Base-by-base conservation (phyloP, 1,140 invertebrate species). In the Orius insidiosus region DNA sequence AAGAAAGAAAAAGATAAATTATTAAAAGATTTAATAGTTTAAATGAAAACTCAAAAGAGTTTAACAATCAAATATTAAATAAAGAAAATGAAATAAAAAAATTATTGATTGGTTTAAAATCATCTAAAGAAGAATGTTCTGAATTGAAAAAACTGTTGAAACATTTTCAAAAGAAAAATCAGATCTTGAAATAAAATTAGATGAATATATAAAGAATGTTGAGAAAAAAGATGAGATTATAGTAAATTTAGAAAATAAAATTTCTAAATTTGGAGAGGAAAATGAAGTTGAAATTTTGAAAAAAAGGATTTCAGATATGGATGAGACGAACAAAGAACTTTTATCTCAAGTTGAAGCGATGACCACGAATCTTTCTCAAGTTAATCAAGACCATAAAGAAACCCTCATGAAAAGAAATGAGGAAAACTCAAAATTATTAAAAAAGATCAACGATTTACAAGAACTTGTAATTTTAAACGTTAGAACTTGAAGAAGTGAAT, bases 401-500 rank as follows among this genome's bases (percentile, higher is more conserved):
- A 24, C 24, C 3, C 19, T 37, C n/a, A 24, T 5, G 3, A 43
- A 43, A n/a, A 43, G 31, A 32, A 43, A 37, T 19, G 11, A 37
- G 11, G 41, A 37, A 15, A 45, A 16, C 5, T 9, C 10, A 24
- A 30, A 7, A 31, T 33, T 49, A 5, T 11, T 16, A 7, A 34
- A 45, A 2, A 34, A 49, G 37, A 9, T 49, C 6, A 34, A 49
- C 16, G 15, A 45, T 14, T 44, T 19, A 15, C 18, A 49, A 38
- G 42, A 44, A 16, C 7, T 45, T 13, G 5, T 39, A n/a, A 31
- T 36, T 19, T 45, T 45, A 39, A 13, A 46, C 18, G 6, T 11
- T 37, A 14, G 44, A 50, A 24, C 24, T 50, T 14, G 36, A 35
- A 10, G 44, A 46, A 18, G 40, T 36, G 11, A 46, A 46, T 11